These are phyloP conservation scores for Temnothorax unifasciatus DNA, from an alignment of 2,888 invertebrate genomes.

Conservation along the genomic window DNA sequence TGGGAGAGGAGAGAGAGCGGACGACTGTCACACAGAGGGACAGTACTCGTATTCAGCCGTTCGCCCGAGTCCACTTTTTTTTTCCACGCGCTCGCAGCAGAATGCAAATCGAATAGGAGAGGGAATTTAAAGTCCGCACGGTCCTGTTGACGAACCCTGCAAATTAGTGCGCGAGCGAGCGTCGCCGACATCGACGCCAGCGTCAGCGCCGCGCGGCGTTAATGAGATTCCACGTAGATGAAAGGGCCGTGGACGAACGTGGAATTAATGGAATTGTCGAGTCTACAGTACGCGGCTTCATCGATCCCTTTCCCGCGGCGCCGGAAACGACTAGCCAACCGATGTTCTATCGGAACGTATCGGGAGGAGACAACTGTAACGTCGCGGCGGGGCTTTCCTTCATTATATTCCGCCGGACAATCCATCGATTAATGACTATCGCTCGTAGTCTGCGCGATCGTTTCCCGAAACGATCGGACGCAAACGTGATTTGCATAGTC, in stretches of 20 bases:
- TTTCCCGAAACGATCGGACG: constrained; percentile 40
- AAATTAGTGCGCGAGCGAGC: constrained; percentile 58
- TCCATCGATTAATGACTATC: constrained; percentile 51
- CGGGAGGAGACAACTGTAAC: constrained; percentile 31
- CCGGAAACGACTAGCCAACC: constrained; percentile 41
- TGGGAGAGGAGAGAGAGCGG: constrained; percentile 1
- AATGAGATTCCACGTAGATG: constrained; percentile 74
- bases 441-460: constrained; percentile 9
- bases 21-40: constrained; percentile 33
- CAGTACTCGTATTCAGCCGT: constrained; percentile 37
- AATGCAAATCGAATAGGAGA: constrained; percentile 60
- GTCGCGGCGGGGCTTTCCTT: constrained; percentile 60
- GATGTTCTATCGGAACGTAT: constrained; percentile 48
- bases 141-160: constrained; percentile 58
- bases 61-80: constrained; percentile 41
- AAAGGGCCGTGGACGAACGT: constrained; percentile 71
- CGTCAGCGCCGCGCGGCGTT: constrained; percentile 58
- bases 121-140: constrained; percentile 59
- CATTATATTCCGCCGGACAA: constrained; percentile 58
- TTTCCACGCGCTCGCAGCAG: constrained; percentile 44
- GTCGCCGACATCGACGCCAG: constrained; percentile 55
- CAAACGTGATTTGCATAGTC: constrained; percentile 57
- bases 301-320: constrained; percentile 50
- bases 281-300: constrained; percentile 58
- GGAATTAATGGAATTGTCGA: constrained; percentile 75